Conservation (phyloP, 2,797 vertebrate genomes). For the Bradypus variegatus region DNA sequence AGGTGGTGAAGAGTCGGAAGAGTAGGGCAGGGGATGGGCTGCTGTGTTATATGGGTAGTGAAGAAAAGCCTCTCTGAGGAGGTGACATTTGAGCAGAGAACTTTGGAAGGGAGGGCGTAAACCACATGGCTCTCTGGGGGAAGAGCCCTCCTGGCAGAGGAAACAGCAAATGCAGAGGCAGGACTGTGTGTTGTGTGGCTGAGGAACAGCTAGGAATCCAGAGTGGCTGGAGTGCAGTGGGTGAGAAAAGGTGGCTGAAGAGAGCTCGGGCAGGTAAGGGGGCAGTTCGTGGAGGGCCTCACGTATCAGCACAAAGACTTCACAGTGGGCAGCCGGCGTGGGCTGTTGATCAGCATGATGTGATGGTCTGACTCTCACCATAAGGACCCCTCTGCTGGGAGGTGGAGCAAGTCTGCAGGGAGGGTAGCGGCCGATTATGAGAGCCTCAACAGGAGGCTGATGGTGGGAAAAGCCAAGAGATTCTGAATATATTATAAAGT, state of each 20-base stretch:
- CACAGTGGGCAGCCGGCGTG: neutral
- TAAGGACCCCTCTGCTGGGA: neutral
- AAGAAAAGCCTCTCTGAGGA: neutral
- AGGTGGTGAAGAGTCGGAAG: neutral
- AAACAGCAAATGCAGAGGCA: neutral
- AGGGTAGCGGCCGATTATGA: neutral
- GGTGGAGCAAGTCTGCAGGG: neutral
- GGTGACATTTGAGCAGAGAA: neutral
- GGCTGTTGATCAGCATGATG: neutral
- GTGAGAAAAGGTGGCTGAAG: neutral
- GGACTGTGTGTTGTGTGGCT: neutral
- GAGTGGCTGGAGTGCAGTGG: neutral
- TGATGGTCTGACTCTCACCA: neutral
- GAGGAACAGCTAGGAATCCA: neutral
- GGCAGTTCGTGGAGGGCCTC: rapidly evolving
- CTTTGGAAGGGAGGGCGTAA: neutral
- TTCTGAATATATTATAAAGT: neutral
- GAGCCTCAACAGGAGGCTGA: neutral
- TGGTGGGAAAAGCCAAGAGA: neutral
- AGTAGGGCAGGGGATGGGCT: neutral
- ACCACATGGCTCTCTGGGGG: neutral
- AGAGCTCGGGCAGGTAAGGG: neutral
- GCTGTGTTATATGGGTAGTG: neutral
- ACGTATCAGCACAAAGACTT: neutral
- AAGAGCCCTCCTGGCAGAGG: neutral